These are phyloP conservation scores for Larimichthys polyactis DNA, from an alignment of 2,113 vertebrate genomes.

Conservation along the genomic window DNA sequence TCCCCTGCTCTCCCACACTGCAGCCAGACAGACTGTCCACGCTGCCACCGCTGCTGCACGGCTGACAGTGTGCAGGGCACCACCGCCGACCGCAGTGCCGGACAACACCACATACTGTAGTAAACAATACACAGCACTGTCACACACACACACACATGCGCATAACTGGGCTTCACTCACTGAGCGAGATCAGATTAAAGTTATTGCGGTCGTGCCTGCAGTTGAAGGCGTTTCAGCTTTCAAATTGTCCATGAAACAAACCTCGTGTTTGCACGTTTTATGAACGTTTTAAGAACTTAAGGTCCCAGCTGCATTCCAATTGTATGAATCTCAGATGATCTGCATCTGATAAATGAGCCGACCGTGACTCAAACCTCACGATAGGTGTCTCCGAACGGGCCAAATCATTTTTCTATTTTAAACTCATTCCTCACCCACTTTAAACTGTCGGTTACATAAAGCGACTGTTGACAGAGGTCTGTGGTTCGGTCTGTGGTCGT, in stretches of 20 bases:
- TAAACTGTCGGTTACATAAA: too few species aligned
- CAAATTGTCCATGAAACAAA: background rate
- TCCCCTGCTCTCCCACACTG: constrained; percentile 67
- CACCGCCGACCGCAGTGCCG: constrained; percentile 52
- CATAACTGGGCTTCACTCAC: background rate
- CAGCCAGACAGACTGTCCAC: constrained; percentile 75
- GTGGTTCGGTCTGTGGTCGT: too few species aligned
- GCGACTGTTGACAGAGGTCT: too few species aligned
- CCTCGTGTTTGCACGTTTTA: background rate
- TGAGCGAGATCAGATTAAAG: background rate
- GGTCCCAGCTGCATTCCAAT: background rate
- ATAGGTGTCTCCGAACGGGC: too few species aligned
- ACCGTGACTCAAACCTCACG: background rate
- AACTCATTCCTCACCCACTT: background rate
- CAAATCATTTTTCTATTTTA: background rate
- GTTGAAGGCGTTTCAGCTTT: constrained; percentile 8
- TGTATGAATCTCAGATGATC: background rate
- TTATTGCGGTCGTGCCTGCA: constrained; percentile 11
- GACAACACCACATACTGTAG: constrained; percentile 55
- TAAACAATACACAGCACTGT: constrained; percentile 42
- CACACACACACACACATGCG: background rate
- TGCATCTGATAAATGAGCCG: background rate
- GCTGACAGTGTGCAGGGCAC: constrained; percentile 65
- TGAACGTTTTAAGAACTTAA: background rate
- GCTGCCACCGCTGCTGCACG: constrained; percentile 38